Percentiles rank a stretch among this genome's conserved stretches.
These are phyloP conservation scores for Hemichromis elongatus DNA, from an alignment of 2,113 vertebrate species.

Conservation along the genomic window DNA sequence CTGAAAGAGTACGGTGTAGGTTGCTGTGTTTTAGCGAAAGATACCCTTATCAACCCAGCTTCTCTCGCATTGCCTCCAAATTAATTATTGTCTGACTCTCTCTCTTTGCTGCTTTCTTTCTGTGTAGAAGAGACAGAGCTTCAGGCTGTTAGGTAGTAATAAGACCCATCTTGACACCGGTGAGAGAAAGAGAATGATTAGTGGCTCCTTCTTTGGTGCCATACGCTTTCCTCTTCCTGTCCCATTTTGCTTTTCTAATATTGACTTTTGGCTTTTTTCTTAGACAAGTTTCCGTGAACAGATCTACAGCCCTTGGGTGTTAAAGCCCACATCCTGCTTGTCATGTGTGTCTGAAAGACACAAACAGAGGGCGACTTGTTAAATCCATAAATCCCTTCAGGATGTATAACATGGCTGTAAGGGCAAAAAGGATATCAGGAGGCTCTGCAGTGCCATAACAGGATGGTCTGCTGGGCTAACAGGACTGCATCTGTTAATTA, in stretches of 20 bases:
- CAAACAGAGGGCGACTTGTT: slow-evolving; percentile 32
- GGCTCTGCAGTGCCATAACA: neutral
- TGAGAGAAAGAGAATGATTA: neutral
- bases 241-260: slow-evolving; percentile 10
- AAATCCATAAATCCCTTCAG: slow-evolving; percentile 27
- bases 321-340: slow-evolving; percentile 30
- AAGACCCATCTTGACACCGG: neutral
- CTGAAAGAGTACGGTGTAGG: neutral
- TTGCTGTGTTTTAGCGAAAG: neutral
- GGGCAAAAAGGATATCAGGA: neutral
- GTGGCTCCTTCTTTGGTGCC: neutral
- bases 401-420: slow-evolving; percentile 9
- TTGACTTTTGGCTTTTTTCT: slow-evolving; percentile 14
- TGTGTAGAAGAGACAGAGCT: slow-evolving; percentile 7
- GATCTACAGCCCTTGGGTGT: slow-evolving; percentile 14
- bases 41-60: slow-evolving; percentile 5
- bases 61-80: slow-evolving; percentile 2
- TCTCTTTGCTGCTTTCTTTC: neutral
- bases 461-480: neutral
- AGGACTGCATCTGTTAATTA: slow-evolving; percentile 6
- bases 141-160: slow-evolving; percentile 13
- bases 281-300: slow-evolving; percentile 22
- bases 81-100: slow-evolving; percentile 29
- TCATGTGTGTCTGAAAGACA: slow-evolving; percentile 35
- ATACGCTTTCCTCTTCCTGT: neutral